phyloP scores from a whole-genome alignment of 2,113 vertebrate species.

The Callospermophilus lateralis region DNA sequence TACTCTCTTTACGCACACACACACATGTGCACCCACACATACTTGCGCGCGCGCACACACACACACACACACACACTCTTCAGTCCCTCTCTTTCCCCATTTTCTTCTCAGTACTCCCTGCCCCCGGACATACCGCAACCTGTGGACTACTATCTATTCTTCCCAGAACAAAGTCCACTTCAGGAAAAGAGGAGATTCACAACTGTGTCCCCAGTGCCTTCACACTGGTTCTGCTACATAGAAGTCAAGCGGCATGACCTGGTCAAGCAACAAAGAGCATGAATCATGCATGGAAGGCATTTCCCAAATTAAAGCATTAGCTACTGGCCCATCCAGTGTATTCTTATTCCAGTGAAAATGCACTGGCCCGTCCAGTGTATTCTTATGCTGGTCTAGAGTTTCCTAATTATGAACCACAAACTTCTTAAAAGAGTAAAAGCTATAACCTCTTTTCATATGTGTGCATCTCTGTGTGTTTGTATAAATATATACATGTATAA shows the following conservation, averaged over 20 bases:
- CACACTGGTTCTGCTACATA: too few species aligned
- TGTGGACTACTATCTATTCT: neutral
- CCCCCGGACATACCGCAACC: rapidly evolving
- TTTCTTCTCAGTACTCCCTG: neutral
- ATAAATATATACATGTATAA: neutral
- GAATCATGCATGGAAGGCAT: neutral
- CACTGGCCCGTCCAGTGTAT: too few species aligned
- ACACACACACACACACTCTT: neutral
- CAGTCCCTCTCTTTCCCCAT: neutral
- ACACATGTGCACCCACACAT: neutral
- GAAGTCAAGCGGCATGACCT: neutral
- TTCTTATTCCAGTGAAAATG: neutral
- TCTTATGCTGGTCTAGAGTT: neutral
- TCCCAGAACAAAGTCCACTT: neutral
- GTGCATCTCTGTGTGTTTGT: neutral
- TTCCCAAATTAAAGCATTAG: neutral
- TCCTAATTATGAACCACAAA: conserved; percentile 6
- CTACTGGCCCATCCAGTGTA: neutral
- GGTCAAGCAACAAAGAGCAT: neutral
- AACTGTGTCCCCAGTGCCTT: neutral
- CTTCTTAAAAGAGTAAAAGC: conserved; percentile 54
- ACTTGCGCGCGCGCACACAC: neutral
- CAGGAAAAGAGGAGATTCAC: neutral
- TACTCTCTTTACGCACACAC: neutral
- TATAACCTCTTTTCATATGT: neutral